phyloP scores from a whole-genome alignment of 2,888 invertebrate genomes.

The Ariolimax columbianus region DNA sequence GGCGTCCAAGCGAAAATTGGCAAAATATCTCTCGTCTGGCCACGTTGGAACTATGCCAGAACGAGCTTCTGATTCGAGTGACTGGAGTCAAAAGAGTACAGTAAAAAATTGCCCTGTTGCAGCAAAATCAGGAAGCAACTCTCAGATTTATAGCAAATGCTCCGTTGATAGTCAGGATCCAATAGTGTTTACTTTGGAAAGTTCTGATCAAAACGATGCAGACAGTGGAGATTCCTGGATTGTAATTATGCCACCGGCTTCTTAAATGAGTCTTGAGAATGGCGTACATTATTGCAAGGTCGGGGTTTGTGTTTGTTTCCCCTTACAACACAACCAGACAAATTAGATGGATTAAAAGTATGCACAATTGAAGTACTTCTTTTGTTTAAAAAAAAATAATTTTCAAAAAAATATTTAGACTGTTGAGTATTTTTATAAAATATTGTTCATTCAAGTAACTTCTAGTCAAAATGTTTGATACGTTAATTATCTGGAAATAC shows the following conservation, averaged over 20 bases:
- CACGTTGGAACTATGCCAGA: not conserved
- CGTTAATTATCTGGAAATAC: too few species aligned
- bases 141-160: not conserved
- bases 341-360: not conserved
- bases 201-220: slow-evolving; percentile 31
- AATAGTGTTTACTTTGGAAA: not conserved
- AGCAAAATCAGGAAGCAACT: not conserved
- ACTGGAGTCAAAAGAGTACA: slow-evolving; percentile 19
- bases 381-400: not conserved
- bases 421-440: too few species aligned
- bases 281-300: not conserved
- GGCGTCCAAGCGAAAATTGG: not conserved
- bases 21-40: not conserved
- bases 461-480: too few species aligned
- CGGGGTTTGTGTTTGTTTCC: not conserved
- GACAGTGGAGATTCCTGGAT: slow-evolving; percentile 45
- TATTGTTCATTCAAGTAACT: too few species aligned
- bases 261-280: not conserved
- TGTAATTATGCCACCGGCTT: slow-evolving; percentile 10
- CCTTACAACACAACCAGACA: not conserved
- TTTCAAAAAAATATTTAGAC: too few species aligned
- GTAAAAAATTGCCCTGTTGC: slow-evolving; percentile 5
- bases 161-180: not conserved
- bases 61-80: not conserved
- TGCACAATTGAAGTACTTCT: not conserved